Conservation (phyloP, 1,140 invertebrate genomes). For the Zophobas morio region DNA sequence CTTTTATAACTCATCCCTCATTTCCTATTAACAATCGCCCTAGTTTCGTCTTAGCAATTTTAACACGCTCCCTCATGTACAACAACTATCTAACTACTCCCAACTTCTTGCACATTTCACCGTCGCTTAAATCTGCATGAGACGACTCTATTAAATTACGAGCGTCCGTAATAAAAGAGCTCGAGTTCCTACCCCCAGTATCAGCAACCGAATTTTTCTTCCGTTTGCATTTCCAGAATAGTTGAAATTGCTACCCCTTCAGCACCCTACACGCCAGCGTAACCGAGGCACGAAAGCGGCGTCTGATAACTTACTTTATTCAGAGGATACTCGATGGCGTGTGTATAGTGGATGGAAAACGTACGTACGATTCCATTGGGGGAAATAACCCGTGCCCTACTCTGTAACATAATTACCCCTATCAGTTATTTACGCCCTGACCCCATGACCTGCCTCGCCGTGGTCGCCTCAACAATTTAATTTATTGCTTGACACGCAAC, state of each 20-base stretch:
- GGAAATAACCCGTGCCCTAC: constrained; percentile 34
- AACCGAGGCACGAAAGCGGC: constrained; percentile 22
- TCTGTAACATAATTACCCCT: constrained; percentile 40
- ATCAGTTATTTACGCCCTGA: constrained; percentile 41
- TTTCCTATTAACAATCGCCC: no score
- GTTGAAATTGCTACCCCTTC: constrained; percentile 24
- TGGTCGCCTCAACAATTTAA: constrained; percentile 31
- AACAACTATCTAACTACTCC: no score
- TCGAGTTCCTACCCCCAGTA: no score
- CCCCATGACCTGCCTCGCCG: constrained; percentile 18
- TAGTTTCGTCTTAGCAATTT: no score
- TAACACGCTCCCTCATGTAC: no score
- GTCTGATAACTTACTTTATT: constrained; percentile 25
- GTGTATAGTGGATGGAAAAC: constrained; percentile 17
- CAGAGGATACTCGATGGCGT: constrained; percentile 31
- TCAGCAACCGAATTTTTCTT: background rate
- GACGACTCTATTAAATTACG: background rate
- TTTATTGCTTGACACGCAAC: constrained; percentile 29
- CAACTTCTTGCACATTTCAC: no score
- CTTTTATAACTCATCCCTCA: no score
- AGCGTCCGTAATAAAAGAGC: no score
- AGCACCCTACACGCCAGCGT: constrained; percentile 13
- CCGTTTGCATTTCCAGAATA: constrained; percentile 19
- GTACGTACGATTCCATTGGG: constrained; percentile 35
- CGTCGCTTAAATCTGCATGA: no score